Percentiles rank a stretch among this genome's conserved stretches.
These are phyloP conservation scores for Chironomus striatipennis DNA, from an alignment of 1,140 invertebrate species.

Conservation along the genomic window DNA sequence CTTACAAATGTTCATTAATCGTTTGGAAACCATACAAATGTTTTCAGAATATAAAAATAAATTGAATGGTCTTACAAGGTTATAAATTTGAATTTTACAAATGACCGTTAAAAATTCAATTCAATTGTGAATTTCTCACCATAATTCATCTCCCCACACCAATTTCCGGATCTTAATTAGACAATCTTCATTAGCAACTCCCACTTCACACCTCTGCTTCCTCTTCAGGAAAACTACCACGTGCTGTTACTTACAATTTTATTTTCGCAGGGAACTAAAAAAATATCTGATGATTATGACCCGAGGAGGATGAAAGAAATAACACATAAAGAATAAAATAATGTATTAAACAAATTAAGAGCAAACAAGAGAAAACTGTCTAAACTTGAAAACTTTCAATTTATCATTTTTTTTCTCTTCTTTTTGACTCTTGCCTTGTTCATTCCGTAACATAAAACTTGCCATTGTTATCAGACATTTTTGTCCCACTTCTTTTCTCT, in stretches of 20 bases:
- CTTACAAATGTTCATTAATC: too few species aligned
- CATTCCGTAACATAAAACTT: not conserved
- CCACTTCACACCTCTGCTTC: too few species aligned
- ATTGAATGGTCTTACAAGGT: too few species aligned
- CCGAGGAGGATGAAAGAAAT: not conserved
- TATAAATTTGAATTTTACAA: too few species aligned
- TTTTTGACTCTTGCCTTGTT: not conserved
- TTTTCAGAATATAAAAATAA: too few species aligned
- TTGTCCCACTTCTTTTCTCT: not conserved
- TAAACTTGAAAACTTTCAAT: not conserved
- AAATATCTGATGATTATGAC: not conserved
- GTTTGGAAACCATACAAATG: too few species aligned
- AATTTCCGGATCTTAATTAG: too few species aligned
- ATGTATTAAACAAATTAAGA: constrained; percentile 2
- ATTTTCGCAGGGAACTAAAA: not conserved
- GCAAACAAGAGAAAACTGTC: constrained; percentile 4
- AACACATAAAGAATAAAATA: not conserved
- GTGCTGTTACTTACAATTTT: not conserved
- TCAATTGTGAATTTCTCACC: too few species aligned
- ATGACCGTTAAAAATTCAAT: too few species aligned
- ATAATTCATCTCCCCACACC: too few species aligned
- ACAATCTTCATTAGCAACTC: too few species aligned
- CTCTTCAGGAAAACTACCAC: too few species aligned
- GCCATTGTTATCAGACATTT: constrained; percentile 1
- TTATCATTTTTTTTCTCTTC: not conserved